Conservation (phyloP, 2,797 vertebrate species). For the Erethizon dorsatum region DNA sequence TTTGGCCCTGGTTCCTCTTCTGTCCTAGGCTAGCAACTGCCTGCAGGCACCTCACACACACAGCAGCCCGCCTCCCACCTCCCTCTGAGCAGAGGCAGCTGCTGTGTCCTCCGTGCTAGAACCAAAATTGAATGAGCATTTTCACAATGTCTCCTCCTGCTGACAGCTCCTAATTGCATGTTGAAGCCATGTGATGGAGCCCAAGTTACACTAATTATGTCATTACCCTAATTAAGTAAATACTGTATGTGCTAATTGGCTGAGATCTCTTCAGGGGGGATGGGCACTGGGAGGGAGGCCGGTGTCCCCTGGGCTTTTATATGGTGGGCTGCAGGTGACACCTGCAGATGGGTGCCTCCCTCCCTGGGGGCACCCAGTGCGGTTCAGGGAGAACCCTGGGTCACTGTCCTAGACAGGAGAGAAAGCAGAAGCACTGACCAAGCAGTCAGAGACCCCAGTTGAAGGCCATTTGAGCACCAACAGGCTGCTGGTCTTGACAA, state of each 20-base stretch:
- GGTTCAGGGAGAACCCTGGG: neutral
- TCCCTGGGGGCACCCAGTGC: neutral
- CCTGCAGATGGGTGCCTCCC: neutral
- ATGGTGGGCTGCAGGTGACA: neutral
- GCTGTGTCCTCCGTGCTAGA: constrained; percentile 70
- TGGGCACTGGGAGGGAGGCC: neutral
- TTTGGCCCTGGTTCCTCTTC: neutral
- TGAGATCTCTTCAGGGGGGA: constrained; percentile 72
- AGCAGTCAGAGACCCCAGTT: neutral
- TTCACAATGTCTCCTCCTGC: constrained; percentile 81
- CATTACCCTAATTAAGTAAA: constrained; percentile 87
- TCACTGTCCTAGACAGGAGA: neutral
- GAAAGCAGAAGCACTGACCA: neutral
- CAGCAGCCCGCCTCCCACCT: neutral
- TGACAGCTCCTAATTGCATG: constrained; percentile 84
- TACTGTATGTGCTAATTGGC: constrained; percentile 83
- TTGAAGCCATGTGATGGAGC: constrained; percentile 81
- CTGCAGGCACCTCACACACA: constrained; percentile 1
- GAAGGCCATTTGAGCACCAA: neutral
- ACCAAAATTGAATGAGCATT: constrained; percentile 77
- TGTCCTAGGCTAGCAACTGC: neutral
- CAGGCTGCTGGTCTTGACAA: neutral
- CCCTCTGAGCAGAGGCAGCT: constrained; percentile 71
- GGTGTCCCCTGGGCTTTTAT: neutral
- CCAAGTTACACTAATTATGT: constrained; percentile 86